Conservation (phyloP, 2,113 vertebrate species). For the Neolamprologus ventralis region DNA sequence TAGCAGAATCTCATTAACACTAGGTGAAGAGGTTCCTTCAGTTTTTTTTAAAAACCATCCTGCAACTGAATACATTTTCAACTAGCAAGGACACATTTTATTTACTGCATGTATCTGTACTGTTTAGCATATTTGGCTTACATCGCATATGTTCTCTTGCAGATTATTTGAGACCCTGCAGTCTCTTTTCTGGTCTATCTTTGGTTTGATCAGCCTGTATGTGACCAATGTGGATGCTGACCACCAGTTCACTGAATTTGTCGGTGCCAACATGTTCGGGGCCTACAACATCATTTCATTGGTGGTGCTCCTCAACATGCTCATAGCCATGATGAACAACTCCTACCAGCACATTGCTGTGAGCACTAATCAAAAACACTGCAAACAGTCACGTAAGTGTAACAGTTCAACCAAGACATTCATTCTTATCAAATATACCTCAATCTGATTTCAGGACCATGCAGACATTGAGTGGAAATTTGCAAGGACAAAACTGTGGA, state of each 20-base stretch:
- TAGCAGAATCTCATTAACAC: not conserved
- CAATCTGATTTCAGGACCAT: conserved; percentile 80
- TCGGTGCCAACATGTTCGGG: conserved; percentile 98
- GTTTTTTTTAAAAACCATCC: not conserved
- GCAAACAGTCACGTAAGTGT: not conserved
- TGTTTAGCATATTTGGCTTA: not conserved
- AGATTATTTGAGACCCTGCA: conserved; percentile 97
- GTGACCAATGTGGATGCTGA: conserved; percentile 92
- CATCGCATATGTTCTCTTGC: conserved; percentile 6
- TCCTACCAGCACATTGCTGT: conserved; percentile 98
- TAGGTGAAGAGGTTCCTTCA: not conserved
- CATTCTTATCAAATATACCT: not conserved
- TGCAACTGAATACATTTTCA: not conserved
- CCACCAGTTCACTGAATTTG: conserved; percentile 95
- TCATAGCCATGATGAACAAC: conserved; percentile 99
- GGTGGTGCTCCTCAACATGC: conserved; percentile 97
- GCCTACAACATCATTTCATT: conserved; percentile 97
- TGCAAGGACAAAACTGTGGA: conserved; percentile 97
- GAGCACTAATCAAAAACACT: conserved; percentile 57
- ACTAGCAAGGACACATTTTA: not conserved
- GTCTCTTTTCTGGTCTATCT: conserved; percentile 98
- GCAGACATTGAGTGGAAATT: conserved; percentile 99
- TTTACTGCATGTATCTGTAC: not conserved
- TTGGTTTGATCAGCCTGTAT: conserved; percentile 93
- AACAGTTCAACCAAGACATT: not conserved